These are phyloP conservation scores for Cylindroiulus punctatus DNA, from an alignment of 2,888 invertebrate species.

Conservation along the genomic window DNA sequence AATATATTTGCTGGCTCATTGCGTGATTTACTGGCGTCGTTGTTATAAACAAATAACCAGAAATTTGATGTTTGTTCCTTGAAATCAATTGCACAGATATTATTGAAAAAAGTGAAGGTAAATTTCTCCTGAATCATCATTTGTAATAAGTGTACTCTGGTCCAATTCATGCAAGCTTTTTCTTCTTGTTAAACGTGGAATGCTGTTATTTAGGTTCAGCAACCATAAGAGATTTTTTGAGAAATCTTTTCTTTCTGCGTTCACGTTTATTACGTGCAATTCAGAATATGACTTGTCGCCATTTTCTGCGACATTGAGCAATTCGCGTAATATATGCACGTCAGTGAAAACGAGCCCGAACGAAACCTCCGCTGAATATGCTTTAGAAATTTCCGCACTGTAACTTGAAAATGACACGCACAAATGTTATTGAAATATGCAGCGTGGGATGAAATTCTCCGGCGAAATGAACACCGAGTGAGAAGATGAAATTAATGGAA, in stretches of 20 bases:
- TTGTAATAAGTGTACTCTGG: no score
- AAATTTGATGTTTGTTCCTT: not conserved
- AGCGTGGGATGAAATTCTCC: not conserved
- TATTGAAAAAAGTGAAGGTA: not conserved
- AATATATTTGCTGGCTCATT: no score
- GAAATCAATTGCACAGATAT: not conserved
- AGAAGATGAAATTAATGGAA: not conserved
- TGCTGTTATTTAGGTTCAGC: not conserved
- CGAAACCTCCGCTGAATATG: not conserved
- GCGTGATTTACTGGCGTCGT: no score
- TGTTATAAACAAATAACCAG: not conserved
- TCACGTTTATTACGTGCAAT: not conserved
- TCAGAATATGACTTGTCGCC: conserved; percentile 5
- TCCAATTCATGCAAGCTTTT: not conserved
- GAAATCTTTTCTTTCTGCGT: not conserved
- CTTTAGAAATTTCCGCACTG: not conserved
- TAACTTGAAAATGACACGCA: not conserved
- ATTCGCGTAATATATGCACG: not conserved
- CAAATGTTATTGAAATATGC: not conserved
- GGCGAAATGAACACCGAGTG: not conserved
- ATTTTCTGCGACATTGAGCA: conserved; percentile 39
- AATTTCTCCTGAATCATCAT: not conserved
- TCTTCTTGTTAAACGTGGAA: not conserved
- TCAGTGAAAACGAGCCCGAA: not conserved
- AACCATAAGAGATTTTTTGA: not conserved